Evolutionary conservation across 2,888 invertebrate species (phyloP).

Genomic region (Uloborus plumipes): DNA sequence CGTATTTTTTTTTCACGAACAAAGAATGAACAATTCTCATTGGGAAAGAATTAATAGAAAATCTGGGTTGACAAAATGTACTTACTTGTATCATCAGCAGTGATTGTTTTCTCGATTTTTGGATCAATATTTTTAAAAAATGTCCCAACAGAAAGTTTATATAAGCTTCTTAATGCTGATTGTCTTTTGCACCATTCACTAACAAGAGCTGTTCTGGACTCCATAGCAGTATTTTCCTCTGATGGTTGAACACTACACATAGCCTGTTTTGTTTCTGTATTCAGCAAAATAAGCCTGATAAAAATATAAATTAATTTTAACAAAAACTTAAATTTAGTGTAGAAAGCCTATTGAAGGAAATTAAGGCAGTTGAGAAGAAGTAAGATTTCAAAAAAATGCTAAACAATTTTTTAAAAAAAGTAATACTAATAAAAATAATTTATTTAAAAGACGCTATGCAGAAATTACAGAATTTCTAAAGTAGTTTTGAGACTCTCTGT

Average conservation of each 20-base stretch:
- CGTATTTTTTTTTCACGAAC: too few species aligned
- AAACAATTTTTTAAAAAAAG: background rate
- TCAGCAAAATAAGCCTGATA: slow-evolving; percentile 79
- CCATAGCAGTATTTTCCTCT: slow-evolving; percentile 78
- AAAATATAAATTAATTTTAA: slow-evolving; percentile 31
- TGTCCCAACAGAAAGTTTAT: slow-evolving; percentile 54
- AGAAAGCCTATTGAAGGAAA: too few species aligned
- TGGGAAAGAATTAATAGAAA: too few species aligned
- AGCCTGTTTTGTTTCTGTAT: slow-evolving; percentile 73
- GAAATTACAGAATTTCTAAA: too few species aligned
- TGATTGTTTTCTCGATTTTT: slow-evolving; percentile 26
- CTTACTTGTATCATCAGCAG: slow-evolving; percentile 43
- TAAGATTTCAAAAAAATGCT: slow-evolving; percentile 22
- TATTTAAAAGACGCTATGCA: too few species aligned
- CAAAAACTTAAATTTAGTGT: background rate
- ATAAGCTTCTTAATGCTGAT: slow-evolving; percentile 51
- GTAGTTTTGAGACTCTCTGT: too few species aligned
- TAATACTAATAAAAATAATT: too few species aligned
- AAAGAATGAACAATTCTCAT: too few species aligned
- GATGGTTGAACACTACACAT: slow-evolving; percentile 70
- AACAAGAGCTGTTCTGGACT: slow-evolving; percentile 17
- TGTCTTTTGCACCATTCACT: slow-evolving; percentile 37
- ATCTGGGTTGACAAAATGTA: too few species aligned
- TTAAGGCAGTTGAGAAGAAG: too few species aligned
- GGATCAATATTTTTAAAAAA: slow-evolving; percentile 36